These are phyloP conservation scores for Odontamblyopus rebecca DNA, from an alignment of 2,797 vertebrate species.

Conservation along the genomic window DNA sequence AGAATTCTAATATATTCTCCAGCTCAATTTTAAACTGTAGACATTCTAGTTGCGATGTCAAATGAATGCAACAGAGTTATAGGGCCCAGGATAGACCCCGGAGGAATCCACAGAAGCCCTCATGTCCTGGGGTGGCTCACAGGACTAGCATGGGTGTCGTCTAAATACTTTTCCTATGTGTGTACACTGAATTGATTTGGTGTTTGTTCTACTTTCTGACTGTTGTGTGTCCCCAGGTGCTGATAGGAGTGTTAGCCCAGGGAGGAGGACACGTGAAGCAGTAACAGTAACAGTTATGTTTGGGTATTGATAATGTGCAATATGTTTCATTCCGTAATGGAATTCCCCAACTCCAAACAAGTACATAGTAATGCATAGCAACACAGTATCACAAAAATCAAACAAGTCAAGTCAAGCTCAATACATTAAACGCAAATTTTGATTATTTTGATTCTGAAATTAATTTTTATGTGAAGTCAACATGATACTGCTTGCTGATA, in stretches of 20 bases:
- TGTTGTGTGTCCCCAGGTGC: background rate
- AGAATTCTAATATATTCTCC: no score
- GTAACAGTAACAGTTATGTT: background rate
- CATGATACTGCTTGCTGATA: no score
- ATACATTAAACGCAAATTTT: background rate
- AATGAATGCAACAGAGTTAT: background rate
- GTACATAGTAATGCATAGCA: no score
- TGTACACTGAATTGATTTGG: background rate
- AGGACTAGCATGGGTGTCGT: background rate
- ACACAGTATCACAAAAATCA: no score
- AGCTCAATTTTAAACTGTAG: no score
- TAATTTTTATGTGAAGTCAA: no score
- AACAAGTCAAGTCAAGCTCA: background rate
- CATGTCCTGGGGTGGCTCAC: no score
- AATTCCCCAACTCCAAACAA: no score
- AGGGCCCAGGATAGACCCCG: background rate
- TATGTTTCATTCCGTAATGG: background rate
- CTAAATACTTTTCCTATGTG: background rate
- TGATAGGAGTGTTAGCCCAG: background rate
- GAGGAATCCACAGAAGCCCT: background rate
- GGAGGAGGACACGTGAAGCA: background rate
- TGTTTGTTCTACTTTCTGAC: background rate
- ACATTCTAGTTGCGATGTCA: no score
- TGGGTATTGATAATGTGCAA: background rate
- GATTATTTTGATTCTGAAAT: background rate